phyloP scores from a whole-genome alignment of 2,797 vertebrate species.

The Oreonectes daqikongensis region DNA sequence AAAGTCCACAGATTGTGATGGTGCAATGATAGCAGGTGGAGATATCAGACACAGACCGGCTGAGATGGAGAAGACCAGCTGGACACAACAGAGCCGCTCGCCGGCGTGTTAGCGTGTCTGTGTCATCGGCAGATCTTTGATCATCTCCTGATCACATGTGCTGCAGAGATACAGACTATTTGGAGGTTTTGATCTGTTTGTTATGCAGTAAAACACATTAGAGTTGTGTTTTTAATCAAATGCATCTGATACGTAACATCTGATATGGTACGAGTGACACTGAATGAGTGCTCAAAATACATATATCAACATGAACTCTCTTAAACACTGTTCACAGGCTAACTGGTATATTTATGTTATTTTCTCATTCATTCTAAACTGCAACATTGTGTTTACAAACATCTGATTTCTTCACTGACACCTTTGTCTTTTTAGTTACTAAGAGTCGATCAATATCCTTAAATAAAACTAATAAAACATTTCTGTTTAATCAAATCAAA shows the following conservation, averaged over 20 bases:
- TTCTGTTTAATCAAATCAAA: too few relatives aligned
- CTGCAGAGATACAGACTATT: background rate
- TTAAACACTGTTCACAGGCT: too few relatives aligned
- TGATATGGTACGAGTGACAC: background rate
- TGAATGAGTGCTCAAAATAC: background rate
- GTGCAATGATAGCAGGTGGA: constrained; percentile 35
- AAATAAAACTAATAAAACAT: too few relatives aligned
- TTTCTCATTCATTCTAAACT: too few relatives aligned
- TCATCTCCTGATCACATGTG: constrained; percentile 9
- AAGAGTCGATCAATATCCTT: too few relatives aligned
- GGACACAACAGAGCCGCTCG: constrained; percentile 17
- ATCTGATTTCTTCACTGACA: too few relatives aligned
- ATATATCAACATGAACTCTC: too few relatives aligned
- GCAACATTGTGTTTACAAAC: too few relatives aligned
- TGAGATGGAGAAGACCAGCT: constrained; percentile 43
- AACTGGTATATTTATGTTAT: too few relatives aligned
- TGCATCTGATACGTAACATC: background rate
- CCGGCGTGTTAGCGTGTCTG: background rate
- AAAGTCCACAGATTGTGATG: background rate
- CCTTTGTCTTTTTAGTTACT: too few relatives aligned
- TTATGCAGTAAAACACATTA: background rate
- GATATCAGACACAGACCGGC: constrained; percentile 32
- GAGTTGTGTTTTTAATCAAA: background rate
- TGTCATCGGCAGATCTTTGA: constrained; percentile 24
- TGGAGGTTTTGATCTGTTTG: background rate